phyloP scores from a whole-genome alignment of 64 coral and sea anemone genomes.

The Montipora foliosa region DNA sequence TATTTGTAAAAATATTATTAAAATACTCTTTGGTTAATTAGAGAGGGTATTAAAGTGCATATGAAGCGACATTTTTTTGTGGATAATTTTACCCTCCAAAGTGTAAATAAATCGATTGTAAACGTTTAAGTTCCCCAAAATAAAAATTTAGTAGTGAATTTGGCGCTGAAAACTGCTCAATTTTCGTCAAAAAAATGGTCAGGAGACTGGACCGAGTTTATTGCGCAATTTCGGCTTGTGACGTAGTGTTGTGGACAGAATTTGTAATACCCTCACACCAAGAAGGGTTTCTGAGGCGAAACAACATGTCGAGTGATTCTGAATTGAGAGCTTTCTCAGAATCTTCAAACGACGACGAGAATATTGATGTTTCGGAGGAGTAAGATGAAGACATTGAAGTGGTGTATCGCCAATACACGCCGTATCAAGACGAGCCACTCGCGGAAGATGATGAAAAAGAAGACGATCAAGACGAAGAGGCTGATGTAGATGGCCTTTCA shows the following conservation, averaged over 20 bases:
- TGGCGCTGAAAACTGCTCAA: too few relatives aligned
- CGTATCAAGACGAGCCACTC: constrained; percentile 4
- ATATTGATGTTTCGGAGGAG: background rate
- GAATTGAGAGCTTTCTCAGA: background rate
- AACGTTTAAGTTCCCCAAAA: too few relatives aligned
- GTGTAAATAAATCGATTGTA: too few relatives aligned
- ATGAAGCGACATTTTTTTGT: too few relatives aligned
- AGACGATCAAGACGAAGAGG: background rate
- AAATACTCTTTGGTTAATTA: too few relatives aligned
- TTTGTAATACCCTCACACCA: background rate
- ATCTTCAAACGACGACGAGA: background rate
- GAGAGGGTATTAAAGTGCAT: too few relatives aligned
- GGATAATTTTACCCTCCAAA: too few relatives aligned
- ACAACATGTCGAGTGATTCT: background rate
- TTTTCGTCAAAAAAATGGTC: too few relatives aligned
- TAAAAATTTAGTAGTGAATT: too few relatives aligned
- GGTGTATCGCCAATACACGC: background rate
- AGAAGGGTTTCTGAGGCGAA: background rate
- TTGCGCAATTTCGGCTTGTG: background rate
- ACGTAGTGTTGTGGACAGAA: background rate
- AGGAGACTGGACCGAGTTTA: background rate
- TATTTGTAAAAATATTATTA: too few relatives aligned
- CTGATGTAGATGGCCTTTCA: constrained; percentile 24
- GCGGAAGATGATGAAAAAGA: background rate
- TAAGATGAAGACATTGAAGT: background rate